A percentile compares a stretch with the other conserved stretches of the same genome.
These are phyloP conservation scores for Geotrupes spiniger DNA, from an alignment of 2,888 invertebrate genomes.

Conservation along the genomic window DNA sequence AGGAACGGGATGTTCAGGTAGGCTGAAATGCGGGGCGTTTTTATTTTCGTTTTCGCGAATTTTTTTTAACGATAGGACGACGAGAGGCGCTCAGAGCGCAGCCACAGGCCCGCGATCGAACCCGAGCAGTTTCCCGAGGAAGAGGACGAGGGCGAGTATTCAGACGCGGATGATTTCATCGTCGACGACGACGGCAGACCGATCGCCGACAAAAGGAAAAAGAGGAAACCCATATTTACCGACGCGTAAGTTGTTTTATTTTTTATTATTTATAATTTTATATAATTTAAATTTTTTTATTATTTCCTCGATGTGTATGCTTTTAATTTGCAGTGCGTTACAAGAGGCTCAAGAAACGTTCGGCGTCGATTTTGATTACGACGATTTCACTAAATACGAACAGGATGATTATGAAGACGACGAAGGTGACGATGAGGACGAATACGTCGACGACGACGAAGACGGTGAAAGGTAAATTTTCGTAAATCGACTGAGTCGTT, in stretches of 20 bases:
- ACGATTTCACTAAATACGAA: constrained; percentile 84
- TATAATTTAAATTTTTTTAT: constrained; percentile 3
- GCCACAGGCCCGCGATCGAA: constrained; percentile 60
- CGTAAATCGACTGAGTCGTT: not conserved
- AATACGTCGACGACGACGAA: constrained; percentile 75
- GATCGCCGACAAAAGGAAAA: constrained; percentile 76
- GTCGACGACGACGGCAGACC: constrained; percentile 94
- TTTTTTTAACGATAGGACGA: constrained; percentile 60
- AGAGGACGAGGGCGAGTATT: constrained; percentile 74
- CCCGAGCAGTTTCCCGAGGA: constrained; percentile 72
- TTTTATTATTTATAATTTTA: not conserved
- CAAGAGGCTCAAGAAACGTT: constrained; percentile 99
- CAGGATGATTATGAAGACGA: constrained; percentile 85
- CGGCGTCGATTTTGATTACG: constrained; percentile 97
- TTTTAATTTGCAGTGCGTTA: constrained; percentile 60
- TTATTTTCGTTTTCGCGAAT: no score
- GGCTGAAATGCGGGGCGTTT: not conserved
- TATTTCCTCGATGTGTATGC: constrained; percentile 3
- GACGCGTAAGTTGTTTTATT: constrained; percentile 85
- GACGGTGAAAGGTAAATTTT: constrained; percentile 51
- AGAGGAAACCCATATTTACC: constrained; percentile 76
- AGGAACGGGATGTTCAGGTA: constrained; percentile 1
- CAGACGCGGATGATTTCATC: constrained; percentile 94
- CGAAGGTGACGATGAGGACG: constrained; percentile 77
- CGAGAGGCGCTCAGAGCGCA: constrained; percentile 71